A percentile compares a stretch with the other conserved stretches of the same genome.
phyloP scores from a whole-genome alignment of 1,140 invertebrate genomes.

The Berghia stephanieae region DNA sequence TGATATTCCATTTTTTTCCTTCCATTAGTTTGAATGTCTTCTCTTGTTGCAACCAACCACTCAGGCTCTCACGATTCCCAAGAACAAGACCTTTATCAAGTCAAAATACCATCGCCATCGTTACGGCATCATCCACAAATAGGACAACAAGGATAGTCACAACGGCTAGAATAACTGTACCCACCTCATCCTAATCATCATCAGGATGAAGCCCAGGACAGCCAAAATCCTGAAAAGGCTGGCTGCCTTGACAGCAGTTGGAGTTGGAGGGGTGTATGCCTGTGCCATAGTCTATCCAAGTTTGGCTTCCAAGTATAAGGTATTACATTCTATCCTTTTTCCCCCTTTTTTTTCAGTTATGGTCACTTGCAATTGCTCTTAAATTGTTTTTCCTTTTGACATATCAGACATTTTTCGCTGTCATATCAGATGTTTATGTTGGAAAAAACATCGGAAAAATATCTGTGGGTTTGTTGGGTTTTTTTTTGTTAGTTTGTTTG shows the following conservation, averaged over 20 bases:
- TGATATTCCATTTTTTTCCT: too few species aligned
- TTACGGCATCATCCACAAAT: neutral
- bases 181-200: neutral
- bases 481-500: neutral
- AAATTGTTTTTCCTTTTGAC: neutral
- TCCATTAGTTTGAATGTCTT: too few species aligned
- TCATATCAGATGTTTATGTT: neutral
- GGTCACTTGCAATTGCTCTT: neutral
- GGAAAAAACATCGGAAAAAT: neutral
- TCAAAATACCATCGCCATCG: neutral
- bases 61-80: too few species aligned
- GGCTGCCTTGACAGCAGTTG: constrained; percentile 24
- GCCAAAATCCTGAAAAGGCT: constrained; percentile 31
- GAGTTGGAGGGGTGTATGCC: constrained; percentile 28
- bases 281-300: constrained; percentile 27
- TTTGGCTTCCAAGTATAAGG: constrained; percentile 20
- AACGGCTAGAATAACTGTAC: neutral
- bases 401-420: too few species aligned
- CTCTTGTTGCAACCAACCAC: too few species aligned
- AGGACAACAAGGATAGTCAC: neutral
- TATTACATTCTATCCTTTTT: constrained; percentile 4
- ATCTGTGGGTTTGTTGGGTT: neutral
- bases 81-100: neutral
- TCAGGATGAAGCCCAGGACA: constrained; percentile 22
- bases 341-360: neutral